These are phyloP conservation scores for Physella acuta DNA, from an alignment of 1,140 invertebrate species.

Conservation along the genomic window DNA sequence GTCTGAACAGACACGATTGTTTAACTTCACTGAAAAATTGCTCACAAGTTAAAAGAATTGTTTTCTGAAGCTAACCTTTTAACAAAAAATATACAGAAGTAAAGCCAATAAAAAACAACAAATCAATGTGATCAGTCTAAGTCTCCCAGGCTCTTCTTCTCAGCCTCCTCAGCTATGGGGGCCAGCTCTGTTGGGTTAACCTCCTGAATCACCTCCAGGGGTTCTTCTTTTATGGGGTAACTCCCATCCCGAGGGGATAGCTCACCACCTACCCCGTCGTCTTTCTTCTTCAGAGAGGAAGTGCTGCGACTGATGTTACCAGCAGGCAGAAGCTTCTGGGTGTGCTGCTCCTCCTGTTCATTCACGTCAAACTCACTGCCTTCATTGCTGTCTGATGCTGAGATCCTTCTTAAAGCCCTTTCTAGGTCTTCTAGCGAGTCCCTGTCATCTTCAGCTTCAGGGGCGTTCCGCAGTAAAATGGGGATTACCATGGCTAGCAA, in stretches of 20 bases:
- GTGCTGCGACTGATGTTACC: not conserved
- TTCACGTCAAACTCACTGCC: not conserved
- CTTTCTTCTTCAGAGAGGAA: not conserved
- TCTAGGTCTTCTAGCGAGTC: conserved; percentile 17
- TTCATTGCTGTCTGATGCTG: not conserved
- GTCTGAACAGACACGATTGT: too few relatives aligned
- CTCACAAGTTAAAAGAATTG: too few relatives aligned
- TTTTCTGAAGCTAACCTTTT: too few relatives aligned
- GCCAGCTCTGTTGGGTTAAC: not conserved
- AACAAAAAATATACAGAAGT: too few relatives aligned
- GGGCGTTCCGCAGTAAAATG: not conserved
- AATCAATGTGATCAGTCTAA: too few relatives aligned
- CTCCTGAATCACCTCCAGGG: not conserved
- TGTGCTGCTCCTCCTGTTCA: not conserved
- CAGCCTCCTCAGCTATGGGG: not conserved
- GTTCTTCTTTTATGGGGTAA: not conserved
- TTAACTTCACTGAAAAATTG: too few relatives aligned
- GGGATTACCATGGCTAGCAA: conserved; percentile 6
- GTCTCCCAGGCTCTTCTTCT: not conserved
- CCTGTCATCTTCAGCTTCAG: not conserved
- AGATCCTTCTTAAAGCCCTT: conserved; percentile 10
- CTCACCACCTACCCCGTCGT: not conserved
- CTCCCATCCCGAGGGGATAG: not conserved
- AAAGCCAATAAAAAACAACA: too few relatives aligned
- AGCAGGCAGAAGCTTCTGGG: not conserved